Percentiles rank a stretch among this genome's conserved stretches.
These are phyloP conservation scores for Drosophila buzzatii DNA, from an alignment of 2,888 invertebrate species.

Conservation along the genomic window DNA sequence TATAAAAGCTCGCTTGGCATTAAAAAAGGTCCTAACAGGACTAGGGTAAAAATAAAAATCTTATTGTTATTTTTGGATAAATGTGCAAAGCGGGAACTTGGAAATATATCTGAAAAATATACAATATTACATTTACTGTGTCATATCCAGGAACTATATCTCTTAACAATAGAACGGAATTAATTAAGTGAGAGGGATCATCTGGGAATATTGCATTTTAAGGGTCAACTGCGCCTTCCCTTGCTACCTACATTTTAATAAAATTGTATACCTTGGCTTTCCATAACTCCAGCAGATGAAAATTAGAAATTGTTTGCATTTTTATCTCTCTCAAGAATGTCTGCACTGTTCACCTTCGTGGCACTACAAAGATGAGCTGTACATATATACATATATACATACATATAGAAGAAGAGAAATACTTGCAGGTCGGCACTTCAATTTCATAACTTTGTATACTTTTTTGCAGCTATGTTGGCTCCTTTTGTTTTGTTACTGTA, in stretches of 20 bases:
- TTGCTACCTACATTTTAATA: neutral
- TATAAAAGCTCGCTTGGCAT: slow-evolving; percentile 17
- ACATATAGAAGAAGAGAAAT: neutral
- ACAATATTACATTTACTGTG: neutral
- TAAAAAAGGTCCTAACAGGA: neutral
- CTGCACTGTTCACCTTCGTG: slow-evolving; percentile 1
- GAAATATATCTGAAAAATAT: neutral
- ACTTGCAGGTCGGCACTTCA: slow-evolving; percentile 11
- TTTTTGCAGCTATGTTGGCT: slow-evolving; percentile 40
- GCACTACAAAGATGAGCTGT: neutral
- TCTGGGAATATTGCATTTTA: too few relatives aligned
- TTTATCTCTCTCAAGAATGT: slow-evolving; percentile 1
- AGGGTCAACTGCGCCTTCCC: neutral
- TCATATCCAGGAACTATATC: neutral
- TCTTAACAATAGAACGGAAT: too few relatives aligned
- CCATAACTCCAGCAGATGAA: slow-evolving; percentile 27
- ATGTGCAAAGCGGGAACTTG: neutral
- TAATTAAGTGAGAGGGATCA: too few relatives aligned
- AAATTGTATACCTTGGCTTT: neutral
- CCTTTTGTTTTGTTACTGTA: slow-evolving; percentile 23
- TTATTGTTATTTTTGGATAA: neutral
- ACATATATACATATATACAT: neutral
- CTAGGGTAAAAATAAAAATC: neutral
- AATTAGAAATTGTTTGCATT: slow-evolving; percentile 51
- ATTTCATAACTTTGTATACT: slow-evolving; percentile 19